phyloP scores from a whole-genome alignment of 2,113 vertebrate species.

The Probosciger aterrimus region DNA sequence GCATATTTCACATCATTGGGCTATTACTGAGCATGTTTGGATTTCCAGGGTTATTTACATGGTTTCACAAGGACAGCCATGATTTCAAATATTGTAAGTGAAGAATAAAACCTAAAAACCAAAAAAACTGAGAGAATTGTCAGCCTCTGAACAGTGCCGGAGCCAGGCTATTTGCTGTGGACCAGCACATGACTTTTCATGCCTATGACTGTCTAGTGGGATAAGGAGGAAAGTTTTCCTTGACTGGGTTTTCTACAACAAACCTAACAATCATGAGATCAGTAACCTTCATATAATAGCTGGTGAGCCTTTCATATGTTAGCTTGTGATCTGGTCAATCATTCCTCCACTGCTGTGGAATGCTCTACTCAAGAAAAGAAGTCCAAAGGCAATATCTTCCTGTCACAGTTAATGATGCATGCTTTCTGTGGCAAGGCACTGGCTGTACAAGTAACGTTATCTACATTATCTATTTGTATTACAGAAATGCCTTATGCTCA shows the following conservation, averaged over 20 bases:
- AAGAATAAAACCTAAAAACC: background rate
- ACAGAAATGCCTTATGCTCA: background rate
- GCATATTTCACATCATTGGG: background rate
- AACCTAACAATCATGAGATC: background rate
- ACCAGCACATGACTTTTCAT: background rate
- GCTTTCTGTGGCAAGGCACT: background rate
- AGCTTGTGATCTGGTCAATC: background rate
- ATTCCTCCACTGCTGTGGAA: background rate
- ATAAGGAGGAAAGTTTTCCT: background rate
- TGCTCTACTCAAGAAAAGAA: background rate
- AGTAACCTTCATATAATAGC: background rate
- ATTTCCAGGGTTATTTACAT: slow-evolving; percentile 1
- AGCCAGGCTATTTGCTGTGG: background rate
- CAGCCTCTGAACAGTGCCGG: background rate
- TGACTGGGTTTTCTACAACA: background rate
- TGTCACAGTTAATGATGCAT: background rate
- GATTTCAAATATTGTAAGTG: background rate
- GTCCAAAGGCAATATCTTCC: background rate
- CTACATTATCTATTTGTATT: background rate
- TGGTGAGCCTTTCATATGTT: background rate
- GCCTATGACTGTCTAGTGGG: background rate
- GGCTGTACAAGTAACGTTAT: background rate
- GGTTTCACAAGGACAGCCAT: background rate
- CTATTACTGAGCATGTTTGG: background rate
- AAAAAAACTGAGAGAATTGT: background rate